Conservation (phyloP, 2,888 invertebrate genomes). For the Microctonus brassicae region DNA sequence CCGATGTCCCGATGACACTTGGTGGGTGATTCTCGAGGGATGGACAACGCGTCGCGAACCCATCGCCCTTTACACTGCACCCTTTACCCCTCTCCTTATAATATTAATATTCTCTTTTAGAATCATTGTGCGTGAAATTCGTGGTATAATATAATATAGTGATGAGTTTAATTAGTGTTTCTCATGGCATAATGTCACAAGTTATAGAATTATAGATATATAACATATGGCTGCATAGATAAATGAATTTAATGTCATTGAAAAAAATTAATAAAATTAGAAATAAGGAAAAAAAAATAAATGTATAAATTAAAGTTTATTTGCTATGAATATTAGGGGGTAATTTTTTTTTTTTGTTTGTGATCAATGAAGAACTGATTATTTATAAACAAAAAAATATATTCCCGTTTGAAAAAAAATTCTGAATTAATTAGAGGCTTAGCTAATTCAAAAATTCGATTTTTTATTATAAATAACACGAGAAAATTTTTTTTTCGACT, state of each 20-base stretch:
- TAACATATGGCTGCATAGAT: background rate
- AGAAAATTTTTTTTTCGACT: no score
- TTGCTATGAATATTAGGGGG: no score
- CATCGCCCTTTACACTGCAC: conserved; percentile 27
- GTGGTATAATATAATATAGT: background rate
- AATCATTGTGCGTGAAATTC: background rate
- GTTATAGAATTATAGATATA: no score
- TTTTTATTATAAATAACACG: no score
- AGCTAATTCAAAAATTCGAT: no score
- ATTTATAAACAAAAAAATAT: no score
- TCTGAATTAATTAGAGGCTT: no score
- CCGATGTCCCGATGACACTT: conserved; percentile 64
- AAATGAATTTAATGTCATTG: background rate
- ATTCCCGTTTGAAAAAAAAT: no score
- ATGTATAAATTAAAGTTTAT: conserved; percentile 13
- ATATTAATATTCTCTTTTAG: conserved; percentile 15
- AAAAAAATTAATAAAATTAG: background rate
- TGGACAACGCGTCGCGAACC: conserved; percentile 40
- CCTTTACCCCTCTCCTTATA: conserved; percentile 3
- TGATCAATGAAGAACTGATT: no score
- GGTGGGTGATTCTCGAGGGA: conserved; percentile 56
- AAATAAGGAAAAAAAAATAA: background rate
- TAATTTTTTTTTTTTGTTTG: no score
- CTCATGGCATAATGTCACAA: background rate
- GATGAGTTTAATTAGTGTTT: background rate